A percentile compares a stretch with the other conserved stretches of the same genome.
Evolutionary conservation across 2,113 vertebrate genomes (phyloP).

Genomic region (Oryctolagus cuniculus): mOryCun1.1 NC_091441.1:85245501-85246000

Average conservation of each 20-base stretch:
- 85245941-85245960: conserved; percentile 10
- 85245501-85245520: neutral
- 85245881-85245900: neutral
- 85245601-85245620: no score
- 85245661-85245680: neutral
- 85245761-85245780: no score
- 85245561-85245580: neutral
- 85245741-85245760: neutral
- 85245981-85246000: neutral
- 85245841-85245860: neutral
- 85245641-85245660: neutral
- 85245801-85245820: neutral
- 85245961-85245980: neutral
- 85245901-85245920: conserved; percentile 7
- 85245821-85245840: neutral
- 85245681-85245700: neutral
- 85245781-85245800: no score
- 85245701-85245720: neutral
- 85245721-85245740: neutral
- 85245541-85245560: neutral
- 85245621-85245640: neutral
- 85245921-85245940: neutral
- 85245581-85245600: neutral
- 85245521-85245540: neutral
- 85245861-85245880: neutral